Evolutionary conservation across 1,140 invertebrate species (phyloP), one percentile per base, ranked within the genome.

Genomic region (Eueides isabella): DNA sequence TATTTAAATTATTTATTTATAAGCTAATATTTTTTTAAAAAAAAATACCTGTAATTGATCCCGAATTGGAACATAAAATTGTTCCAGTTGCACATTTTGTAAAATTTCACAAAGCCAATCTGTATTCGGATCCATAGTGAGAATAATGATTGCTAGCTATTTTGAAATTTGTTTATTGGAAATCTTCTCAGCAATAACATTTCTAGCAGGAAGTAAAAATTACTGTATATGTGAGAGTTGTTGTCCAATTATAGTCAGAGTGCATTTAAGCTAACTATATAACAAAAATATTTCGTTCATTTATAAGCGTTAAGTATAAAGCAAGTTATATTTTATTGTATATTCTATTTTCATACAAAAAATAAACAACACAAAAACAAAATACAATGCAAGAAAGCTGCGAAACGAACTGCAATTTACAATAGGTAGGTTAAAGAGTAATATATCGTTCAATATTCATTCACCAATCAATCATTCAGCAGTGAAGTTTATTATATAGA

Each of bases 31-130:
- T 62, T 23, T n/a, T n/a, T n/a, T 48, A 78, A 14, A 63, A 71
- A n/a, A 35, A 79, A 82, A 86, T 89, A 94, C 93, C 93, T 98
- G 98, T 6, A 99, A 94, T 85, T 99, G 97, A 94, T 99, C 98
- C 73, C 97, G 94, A 61, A 99, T 97, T 76, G 97, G 94, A 14
- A 96, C 95, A 84, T 97, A 97, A 92, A 99, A 99, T 87, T 99
- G 98, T 78, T 97, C 96, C 35, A 99, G 94, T 91, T 99, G 98
- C 31, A 98, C 97, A 92, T 99, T 97, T 72, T 96, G 95, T 75
- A 99, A 93, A 48, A 99, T 93, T 74, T 98, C 97, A 85, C 96
- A 95, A 61, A 98, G 94, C 97, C 97, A 98, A 80, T 97, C 96
- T 14, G 95, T 95, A 71, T 95, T 96, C 72, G 95, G 94, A 75